Conservation (phyloP, 2,888 invertebrate genomes). For the Platycnemis pennipes region DNA sequence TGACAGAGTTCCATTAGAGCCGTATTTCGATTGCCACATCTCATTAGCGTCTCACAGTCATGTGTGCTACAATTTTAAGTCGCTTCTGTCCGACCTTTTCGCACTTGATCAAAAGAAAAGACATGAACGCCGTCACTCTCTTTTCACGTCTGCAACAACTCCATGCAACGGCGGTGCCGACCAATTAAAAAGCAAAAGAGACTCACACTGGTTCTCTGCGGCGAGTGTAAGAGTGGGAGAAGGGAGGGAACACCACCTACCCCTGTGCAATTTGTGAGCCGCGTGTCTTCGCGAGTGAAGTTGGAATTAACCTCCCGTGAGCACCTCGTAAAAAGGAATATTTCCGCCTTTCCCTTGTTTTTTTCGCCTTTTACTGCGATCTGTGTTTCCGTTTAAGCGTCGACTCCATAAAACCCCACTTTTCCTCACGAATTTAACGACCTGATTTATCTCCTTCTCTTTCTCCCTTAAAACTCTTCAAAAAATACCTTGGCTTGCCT, state of each 20-base stretch:
- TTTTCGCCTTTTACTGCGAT: slow-evolving; percentile 28
- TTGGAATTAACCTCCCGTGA: slow-evolving; percentile 37
- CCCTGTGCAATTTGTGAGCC: not conserved
- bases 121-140: not conserved
- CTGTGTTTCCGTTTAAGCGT: slow-evolving; percentile 47
- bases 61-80: not conserved
- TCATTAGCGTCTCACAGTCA: slow-evolving; percentile 13
- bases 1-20: no score
- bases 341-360: slow-evolving; percentile 21
- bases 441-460: slow-evolving; percentile 33
- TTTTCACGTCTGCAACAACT: not conserved
- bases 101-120: not conserved
- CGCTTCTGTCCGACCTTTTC: not conserved
- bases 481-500: not conserved
- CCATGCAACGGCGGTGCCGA: not conserved
- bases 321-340: slow-evolving; percentile 29
- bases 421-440: slow-evolving; percentile 37
- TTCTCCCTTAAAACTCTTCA: not conserved
- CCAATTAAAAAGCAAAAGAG: not conserved
- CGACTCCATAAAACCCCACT: slow-evolving; percentile 45
- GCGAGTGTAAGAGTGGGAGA: not conserved
- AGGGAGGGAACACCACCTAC: not conserved
- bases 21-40: slow-evolving; percentile 2
- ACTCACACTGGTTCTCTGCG: not conserved
- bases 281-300: not conserved